These are phyloP conservation scores for Lymantria monacha DNA, from an alignment of 2,888 invertebrate species.

Conservation along the genomic window DNA sequence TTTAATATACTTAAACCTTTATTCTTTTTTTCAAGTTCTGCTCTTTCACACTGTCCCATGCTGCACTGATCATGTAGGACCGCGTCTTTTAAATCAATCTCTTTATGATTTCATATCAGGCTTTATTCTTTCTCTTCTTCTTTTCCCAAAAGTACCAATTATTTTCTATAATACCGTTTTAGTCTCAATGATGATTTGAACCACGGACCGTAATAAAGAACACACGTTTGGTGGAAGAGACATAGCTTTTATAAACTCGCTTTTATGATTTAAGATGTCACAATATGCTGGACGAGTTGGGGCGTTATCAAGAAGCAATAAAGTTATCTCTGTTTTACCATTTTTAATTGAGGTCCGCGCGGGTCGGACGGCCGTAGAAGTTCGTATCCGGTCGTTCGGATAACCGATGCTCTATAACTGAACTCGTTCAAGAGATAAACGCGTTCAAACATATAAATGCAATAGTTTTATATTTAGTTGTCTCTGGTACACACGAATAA, in stretches of 20 bases:
- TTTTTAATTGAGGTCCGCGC: conserved; percentile 19
- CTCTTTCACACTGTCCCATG: not conserved
- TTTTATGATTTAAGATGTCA: conserved; percentile 24
- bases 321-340: conserved; percentile 24
- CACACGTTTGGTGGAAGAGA: conserved; percentile 23
- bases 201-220: conserved; percentile 25
- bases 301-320: conserved; percentile 24
- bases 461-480: no score
- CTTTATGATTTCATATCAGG: not conserved
- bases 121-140: not conserved
- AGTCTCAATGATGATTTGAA: conserved; percentile 26
- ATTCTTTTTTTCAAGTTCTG: not conserved
- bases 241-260: conserved; percentile 23
- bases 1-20: conserved; percentile 10
- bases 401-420: no score
- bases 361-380: no score
- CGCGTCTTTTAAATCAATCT: not conserved
- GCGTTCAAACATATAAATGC: no score
- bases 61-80: not conserved
- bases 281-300: conserved; percentile 26
- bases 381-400: no score
- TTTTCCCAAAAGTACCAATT: not conserved
- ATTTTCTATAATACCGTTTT: not conserved
- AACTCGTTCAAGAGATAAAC: no score
- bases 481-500: no score